A percentile compares a stretch with the other conserved stretches of the same genome.
phyloP scores from a whole-genome alignment of 2,888 invertebrate genomes.

The Apomyelois bistriatella region DNA sequence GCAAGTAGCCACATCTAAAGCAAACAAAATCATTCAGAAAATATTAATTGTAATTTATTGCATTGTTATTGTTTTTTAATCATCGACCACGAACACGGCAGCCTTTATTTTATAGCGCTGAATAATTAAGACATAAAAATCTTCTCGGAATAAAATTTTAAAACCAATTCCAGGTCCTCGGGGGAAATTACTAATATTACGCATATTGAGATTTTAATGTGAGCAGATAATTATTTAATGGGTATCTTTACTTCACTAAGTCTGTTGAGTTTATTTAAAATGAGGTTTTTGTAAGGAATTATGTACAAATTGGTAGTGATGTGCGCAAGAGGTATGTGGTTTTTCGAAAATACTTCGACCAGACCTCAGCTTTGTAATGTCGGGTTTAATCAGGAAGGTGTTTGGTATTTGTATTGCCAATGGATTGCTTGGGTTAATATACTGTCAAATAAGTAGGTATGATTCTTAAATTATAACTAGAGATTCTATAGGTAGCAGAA shows the following conservation, averaged over 20 bases:
- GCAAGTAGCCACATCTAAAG: background rate
- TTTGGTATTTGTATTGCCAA: no score
- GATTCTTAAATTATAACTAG: no score
- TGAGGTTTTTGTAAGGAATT: background rate
- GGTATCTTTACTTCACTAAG: background rate
- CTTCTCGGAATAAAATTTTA: conserved; percentile 31
- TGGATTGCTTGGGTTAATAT: no score
- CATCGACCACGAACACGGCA: conserved; percentile 27
- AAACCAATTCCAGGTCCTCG: background rate
- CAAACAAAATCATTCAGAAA: conserved; percentile 28
- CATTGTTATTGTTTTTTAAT: conserved; percentile 55
- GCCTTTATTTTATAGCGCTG: conserved; percentile 34
- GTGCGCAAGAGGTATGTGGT: no score
- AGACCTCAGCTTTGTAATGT: no score
- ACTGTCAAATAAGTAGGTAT: no score
- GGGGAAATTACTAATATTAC: conserved; percentile 5
- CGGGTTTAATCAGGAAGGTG: no score
- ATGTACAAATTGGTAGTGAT: background rate
- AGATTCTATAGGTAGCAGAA: no score
- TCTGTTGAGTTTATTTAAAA: background rate
- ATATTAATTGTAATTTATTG: conserved; percentile 49
- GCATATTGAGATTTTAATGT: conserved; percentile 6
- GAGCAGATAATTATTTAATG: conserved; percentile 1
- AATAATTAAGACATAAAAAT: conserved; percentile 57
- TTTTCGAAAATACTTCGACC: no score